Percentiles rank a stretch among this genome's conserved stretches.
phyloP scores from a whole-genome alignment of 2,888 invertebrate species.

The Torymus tubicola region DNA sequence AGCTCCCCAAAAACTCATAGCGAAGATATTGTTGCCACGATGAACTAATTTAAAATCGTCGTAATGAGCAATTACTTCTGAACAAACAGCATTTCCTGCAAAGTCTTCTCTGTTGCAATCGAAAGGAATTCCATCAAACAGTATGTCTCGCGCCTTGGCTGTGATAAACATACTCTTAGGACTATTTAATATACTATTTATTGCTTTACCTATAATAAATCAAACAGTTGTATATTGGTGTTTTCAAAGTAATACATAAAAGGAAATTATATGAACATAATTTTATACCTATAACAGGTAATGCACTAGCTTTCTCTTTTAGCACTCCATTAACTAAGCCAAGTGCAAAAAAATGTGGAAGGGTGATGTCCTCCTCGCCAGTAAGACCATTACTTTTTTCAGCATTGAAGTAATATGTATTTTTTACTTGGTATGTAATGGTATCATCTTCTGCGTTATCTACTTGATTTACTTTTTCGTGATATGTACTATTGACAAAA shows the following conservation, averaged over 20 bases:
- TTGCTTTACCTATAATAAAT: constrained; percentile 78
- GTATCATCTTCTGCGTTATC: constrained; percentile 86
- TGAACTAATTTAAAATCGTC: constrained; percentile 4
- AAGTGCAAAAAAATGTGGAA: constrained; percentile 85
- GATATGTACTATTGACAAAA: constrained; percentile 36
- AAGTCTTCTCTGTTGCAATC: constrained; percentile 87
- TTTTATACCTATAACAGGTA: constrained; percentile 79
- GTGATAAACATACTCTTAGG: constrained; percentile 81
- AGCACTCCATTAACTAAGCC: constrained; percentile 79
- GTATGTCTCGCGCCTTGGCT: constrained; percentile 82
- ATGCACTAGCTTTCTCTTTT: constrained; percentile 80
- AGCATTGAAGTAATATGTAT: constrained; percentile 83
- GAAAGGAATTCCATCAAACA: constrained; percentile 85
- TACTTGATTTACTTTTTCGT: constrained; percentile 84
- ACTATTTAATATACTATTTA: constrained; percentile 83
- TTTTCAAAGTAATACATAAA: too few relatives aligned
- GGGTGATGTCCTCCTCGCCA: constrained; percentile 83
- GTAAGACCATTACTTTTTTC: constrained; percentile 80
- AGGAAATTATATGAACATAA: neutral
- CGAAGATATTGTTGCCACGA: constrained; percentile 81
- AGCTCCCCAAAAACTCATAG: constrained; percentile 85
- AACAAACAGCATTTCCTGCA: constrained; percentile 86
- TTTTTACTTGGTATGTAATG: constrained; percentile 83
- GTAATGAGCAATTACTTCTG: constrained; percentile 78
- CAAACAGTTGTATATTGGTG: neutral